Evolutionary conservation across 2,113 vertebrate genomes (phyloP).

Genomic region (Centropus unirufus): DNA sequence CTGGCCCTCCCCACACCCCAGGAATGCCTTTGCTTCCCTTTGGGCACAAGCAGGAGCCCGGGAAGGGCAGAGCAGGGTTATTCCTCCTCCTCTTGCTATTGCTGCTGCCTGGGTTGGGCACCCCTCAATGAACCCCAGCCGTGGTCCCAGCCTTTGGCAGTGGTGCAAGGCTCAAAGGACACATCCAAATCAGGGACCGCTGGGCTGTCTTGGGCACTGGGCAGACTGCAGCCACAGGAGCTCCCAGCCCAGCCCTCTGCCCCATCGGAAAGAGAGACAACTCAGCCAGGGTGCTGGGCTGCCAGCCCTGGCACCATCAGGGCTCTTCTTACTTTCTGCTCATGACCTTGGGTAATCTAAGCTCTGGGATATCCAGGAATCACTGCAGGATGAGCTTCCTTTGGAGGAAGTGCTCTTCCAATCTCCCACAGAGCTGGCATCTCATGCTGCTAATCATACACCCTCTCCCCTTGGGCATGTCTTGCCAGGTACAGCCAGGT

Average conservation of each 20-base stretch:
- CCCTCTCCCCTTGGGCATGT: not conserved
- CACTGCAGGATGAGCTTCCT: not conserved
- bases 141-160: not conserved
- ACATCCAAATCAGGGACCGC: not conserved
- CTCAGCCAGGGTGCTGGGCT: not conserved
- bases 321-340: not conserved
- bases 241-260: not conserved
- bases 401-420: accelerated
- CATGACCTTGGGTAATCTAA: not conserved
- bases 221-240: not conserved
- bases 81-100: not conserved
- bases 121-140: not conserved
- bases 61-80: not conserved
- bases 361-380: not conserved
- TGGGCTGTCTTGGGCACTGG: not conserved
- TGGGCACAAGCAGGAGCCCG: not conserved
- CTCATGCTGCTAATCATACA: accelerated
- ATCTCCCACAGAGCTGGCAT: not conserved
- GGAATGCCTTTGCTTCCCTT: not conserved
- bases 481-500: not conserved
- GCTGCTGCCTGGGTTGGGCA: not conserved
- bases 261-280: not conserved
- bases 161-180: not conserved
- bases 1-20: accelerated
- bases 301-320: not conserved